These are phyloP conservation scores for Lasioglossum oenotherae DNA, from an alignment of 2,888 invertebrate species.

Conservation along the genomic window DNA sequence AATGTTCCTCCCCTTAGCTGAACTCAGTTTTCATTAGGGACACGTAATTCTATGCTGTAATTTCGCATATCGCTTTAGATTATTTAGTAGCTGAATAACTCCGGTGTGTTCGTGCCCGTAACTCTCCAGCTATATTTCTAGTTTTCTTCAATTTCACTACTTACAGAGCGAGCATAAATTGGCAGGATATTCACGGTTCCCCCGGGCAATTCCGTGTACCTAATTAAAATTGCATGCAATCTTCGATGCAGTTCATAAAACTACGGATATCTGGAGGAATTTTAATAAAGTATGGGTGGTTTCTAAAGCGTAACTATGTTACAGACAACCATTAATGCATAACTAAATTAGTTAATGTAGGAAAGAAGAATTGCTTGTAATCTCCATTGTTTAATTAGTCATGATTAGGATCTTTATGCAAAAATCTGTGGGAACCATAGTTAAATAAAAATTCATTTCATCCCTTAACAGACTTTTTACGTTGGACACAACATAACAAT, in stretches of 20 bases:
- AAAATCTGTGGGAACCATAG: too few species aligned
- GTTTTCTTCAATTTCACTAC: background rate
- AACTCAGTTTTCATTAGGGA: slow-evolving; percentile 47
- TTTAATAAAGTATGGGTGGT: background rate
- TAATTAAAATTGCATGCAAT: slow-evolving; percentile 1
- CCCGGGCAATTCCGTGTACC: slow-evolving; percentile 1
- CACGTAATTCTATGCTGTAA: slow-evolving; percentile 12
- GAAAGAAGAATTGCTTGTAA: background rate
- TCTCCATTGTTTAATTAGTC: background rate
- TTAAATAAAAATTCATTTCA: too few species aligned
- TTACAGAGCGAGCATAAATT: background rate
- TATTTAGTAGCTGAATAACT: slow-evolving; percentile 17
- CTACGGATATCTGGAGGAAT: background rate
- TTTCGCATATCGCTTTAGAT: slow-evolving; percentile 12
- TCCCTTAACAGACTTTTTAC: too few species aligned
- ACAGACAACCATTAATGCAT: background rate
- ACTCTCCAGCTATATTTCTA: background rate
- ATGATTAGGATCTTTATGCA: background rate
- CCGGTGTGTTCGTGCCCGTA: background rate
- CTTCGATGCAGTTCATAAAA: background rate
- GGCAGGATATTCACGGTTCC: background rate
- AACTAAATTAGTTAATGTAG: background rate
- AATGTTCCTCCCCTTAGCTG: slow-evolving; percentile 11
- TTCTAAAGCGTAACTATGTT: too few species aligned
- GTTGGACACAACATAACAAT: too few species aligned